phyloP scores from a whole-genome alignment of 2,113 vertebrate genomes.

The Oryzias curvinotus region DNA sequence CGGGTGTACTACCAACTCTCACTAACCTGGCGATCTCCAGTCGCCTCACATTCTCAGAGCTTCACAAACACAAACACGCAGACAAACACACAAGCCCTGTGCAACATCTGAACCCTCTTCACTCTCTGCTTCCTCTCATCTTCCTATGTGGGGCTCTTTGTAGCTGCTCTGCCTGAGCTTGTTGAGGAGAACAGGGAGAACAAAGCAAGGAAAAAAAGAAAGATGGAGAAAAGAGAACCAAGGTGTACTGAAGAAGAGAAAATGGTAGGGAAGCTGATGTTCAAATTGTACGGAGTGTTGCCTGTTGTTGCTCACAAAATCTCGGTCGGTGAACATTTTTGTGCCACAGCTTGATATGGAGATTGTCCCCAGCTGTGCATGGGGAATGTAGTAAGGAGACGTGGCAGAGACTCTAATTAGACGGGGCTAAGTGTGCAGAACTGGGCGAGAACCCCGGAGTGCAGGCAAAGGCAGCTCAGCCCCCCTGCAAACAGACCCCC shows the following conservation, averaged over 20 bases:
- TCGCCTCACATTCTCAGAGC: slow-evolving; percentile 64
- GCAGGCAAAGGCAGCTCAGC: slow-evolving; percentile 64
- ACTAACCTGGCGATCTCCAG: slow-evolving; percentile 76
- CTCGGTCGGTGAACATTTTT: slow-evolving; percentile 49
- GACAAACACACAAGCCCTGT: slow-evolving; percentile 54
- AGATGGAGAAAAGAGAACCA: slow-evolving; percentile 57
- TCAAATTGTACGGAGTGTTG: slow-evolving; percentile 44
- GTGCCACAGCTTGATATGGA: slow-evolving; percentile 60
- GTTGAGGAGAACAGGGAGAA: slow-evolving; percentile 64
- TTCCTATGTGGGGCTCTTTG: slow-evolving; percentile 77
- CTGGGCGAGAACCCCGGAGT: slow-evolving; percentile 75
- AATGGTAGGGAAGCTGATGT: slow-evolving; percentile 54
- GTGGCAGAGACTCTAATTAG: slow-evolving; percentile 79
- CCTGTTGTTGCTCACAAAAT: slow-evolving; percentile 58
- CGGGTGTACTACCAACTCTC: slow-evolving; percentile 71
- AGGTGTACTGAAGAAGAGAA: slow-evolving; percentile 48
- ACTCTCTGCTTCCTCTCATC: slow-evolving; percentile 72
- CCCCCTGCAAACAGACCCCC: slow-evolving; percentile 74
- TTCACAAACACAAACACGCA: slow-evolving; percentile 60
- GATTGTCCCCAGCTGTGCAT: slow-evolving; percentile 74
- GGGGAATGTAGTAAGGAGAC: slow-evolving; percentile 69
- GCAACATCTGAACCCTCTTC: slow-evolving; percentile 70
- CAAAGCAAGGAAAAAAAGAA: slow-evolving; percentile 58
- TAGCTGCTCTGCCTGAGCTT: slow-evolving; percentile 63
- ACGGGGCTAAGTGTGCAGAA: slow-evolving; percentile 75